Evolutionary conservation across 2,113 vertebrate genomes (phyloP), one percentile per base, ranked within the genome.

Genomic region (Atlantisia rogersi): DNA sequence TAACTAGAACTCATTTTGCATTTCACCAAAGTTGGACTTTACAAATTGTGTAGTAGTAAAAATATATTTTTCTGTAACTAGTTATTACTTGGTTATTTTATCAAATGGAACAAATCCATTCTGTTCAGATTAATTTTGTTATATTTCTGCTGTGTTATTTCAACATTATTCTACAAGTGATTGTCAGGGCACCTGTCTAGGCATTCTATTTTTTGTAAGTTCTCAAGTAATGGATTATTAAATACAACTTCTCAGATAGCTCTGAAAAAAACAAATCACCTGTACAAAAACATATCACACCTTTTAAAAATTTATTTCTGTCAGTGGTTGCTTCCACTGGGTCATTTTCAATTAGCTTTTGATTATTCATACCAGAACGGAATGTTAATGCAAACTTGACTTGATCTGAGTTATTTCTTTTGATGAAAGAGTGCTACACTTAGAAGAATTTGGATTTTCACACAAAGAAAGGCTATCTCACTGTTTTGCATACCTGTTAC

Each of bases 261-360:
- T 35, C 50, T 69, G 44, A 84, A 93, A 94, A 93, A 94, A 86
- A 81, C 15, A 37, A 65, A 52, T 81, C 52, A 53, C 82, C 71
- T 18, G 44, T 53, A 86, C 42, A 94, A 88, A 85, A 93, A 88
- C 44, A 74, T 15, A 88, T 24, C 92, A 87, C 89, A 98, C 97
- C 97, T 97, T 95, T 93, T 35, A 91, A 86, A 96, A 91, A 71
- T 32, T 10, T 22, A 35, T 77, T 87, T 86, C 86, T 90, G 52
- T 82, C 70, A 93, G 83, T 12, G 15, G 59, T 68, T 46, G 29
- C 60, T 87, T 96, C 90, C 85, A 74, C 37, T 20, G 86, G 77
- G 50, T 94, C 60, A 92, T 31, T 78, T 62, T 71, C 84, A 95
- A 52, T 79, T 28, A 91, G 28, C 39, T 96, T 96, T 29, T 81